A percentile compares a stretch with the other conserved stretches of the same genome.
phyloP scores from a whole-genome alignment of 2,797 vertebrate genomes.

The Sebastes jordani region DNA sequence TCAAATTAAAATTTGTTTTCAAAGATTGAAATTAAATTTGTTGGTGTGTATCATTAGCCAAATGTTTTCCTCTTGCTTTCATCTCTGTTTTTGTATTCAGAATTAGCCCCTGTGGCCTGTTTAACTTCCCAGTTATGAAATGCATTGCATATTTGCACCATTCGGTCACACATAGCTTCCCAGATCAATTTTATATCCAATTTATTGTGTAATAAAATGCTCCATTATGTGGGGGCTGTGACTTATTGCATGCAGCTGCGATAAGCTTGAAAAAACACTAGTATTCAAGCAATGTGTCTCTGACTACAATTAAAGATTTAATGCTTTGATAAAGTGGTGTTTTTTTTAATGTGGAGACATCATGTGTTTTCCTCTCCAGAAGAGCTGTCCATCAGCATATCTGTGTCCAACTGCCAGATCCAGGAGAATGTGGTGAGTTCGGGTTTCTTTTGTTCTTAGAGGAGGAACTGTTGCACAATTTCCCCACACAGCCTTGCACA shows the following conservation, averaged over 20 bases:
- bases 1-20: background rate
- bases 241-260: slow-evolving; percentile 65
- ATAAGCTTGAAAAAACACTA: slow-evolving; percentile 38
- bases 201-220: slow-evolving; percentile 69
- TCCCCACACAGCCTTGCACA: slow-evolving; percentile 46
- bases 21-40: background rate
- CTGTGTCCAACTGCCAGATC: slow-evolving; percentile 96
- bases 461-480: slow-evolving; percentile 56
- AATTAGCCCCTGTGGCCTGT: slow-evolving; percentile 27
- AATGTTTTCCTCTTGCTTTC: slow-evolving; percentile 18
- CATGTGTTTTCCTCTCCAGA: slow-evolving; percentile 82
- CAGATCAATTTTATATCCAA: slow-evolving; percentile 63
- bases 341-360: slow-evolving; percentile 45
- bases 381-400: slow-evolving; percentile 96
- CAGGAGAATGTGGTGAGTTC: slow-evolving; percentile 98
- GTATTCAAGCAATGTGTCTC: slow-evolving; percentile 32
- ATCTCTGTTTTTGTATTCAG: slow-evolving; percentile 14
- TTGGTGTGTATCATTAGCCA: background rate
- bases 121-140: slow-evolving; percentile 58
- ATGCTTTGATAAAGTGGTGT: slow-evolving; percentile 22
- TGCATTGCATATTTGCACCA: slow-evolving; percentile 55
- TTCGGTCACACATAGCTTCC: slow-evolving; percentile 61
- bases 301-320: slow-evolving; percentile 22
- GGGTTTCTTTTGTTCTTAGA: slow-evolving; percentile 20
- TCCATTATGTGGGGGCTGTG: slow-evolving; percentile 53